Conservation (phyloP, 1,140 invertebrate species). For the Cydia strobilella region DNA sequence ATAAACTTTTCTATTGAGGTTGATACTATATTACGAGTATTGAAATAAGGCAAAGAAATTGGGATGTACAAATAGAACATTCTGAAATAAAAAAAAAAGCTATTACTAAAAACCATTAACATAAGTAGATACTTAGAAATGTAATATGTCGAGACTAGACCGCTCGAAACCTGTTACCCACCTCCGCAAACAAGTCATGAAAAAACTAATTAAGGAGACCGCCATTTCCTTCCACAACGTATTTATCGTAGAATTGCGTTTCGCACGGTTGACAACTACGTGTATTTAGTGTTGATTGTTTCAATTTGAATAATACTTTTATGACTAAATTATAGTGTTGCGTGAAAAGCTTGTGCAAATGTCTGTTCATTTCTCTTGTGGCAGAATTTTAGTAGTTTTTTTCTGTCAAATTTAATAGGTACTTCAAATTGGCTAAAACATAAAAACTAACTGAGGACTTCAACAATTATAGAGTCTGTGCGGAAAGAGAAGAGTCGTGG, state of each 20-base stretch:
- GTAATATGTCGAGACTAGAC: not conserved
- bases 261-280: not conserved
- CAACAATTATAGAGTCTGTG: too few relatives aligned
- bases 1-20: too few relatives aligned
- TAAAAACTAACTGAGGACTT: too few relatives aligned
- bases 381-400: not conserved
- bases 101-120: not conserved
- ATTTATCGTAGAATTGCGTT: not conserved
- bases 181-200: not conserved
- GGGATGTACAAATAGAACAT: not conserved
- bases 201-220: slow-evolving; percentile 12
- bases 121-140: not conserved
- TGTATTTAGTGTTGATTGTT: not conserved
- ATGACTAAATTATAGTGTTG: not conserved
- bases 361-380: not conserved
- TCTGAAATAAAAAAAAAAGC: not conserved
- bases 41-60: too few relatives aligned
- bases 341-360: not conserved
- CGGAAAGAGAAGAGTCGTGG: too few relatives aligned
- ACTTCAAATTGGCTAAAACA: too few relatives aligned
- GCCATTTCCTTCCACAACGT: not conserved
- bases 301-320: slow-evolving; percentile 9
- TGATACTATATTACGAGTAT: too few relatives aligned
- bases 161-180: slow-evolving; percentile 8
- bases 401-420: too few relatives aligned